A percentile compares a stretch with the other conserved stretches of the same genome.
Conservation (phyloP, 2,888 invertebrate species). For the Phaonia tiefii region DNA sequence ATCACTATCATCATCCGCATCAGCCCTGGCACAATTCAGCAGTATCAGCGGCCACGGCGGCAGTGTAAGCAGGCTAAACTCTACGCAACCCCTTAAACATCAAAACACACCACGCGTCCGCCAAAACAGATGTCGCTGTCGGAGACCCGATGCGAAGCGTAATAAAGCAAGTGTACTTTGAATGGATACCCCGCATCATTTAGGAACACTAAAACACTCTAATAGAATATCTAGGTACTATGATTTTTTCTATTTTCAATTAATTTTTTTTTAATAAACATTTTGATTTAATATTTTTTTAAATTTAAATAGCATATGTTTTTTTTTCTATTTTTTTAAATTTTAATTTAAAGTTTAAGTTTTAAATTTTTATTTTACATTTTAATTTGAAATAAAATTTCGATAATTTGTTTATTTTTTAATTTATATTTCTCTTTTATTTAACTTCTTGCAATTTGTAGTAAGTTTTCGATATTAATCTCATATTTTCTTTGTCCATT, state of each 20-base stretch:
- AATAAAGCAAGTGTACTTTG: too few relatives aligned
- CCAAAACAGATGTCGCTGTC: background rate
- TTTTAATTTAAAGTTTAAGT: background rate
- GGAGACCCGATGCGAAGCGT: background rate
- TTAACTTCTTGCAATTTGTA: background rate
- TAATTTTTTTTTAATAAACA: background rate
- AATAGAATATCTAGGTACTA: slow-evolving; percentile 46
- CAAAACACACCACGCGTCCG: background rate
- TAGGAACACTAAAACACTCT: slow-evolving; percentile 48
- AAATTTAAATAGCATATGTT: background rate
- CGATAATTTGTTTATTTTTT: background rate
- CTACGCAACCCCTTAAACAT: too few relatives aligned
- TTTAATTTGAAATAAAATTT: background rate
- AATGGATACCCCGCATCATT: slow-evolving; percentile 6
- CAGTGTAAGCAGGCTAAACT: slow-evolving; percentile 73
- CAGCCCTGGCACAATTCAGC: slow-evolving; percentile 81
- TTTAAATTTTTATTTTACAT: slow-evolving; percentile 1
- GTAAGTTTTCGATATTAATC: slow-evolving; percentile 11
- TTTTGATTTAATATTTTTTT: slow-evolving; percentile 23
- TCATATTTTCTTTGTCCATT: slow-evolving; percentile 59
- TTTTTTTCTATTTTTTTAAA: slow-evolving; percentile 3
- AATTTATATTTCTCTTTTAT: too few relatives aligned
- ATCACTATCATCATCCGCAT: slow-evolving; percentile 78
- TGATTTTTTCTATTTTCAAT: slow-evolving; percentile 38
- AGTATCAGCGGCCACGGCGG: slow-evolving; percentile 78